Conservation (phyloP, 2,797 vertebrate genomes). For the Hydrocynus forskahlii region DNA sequence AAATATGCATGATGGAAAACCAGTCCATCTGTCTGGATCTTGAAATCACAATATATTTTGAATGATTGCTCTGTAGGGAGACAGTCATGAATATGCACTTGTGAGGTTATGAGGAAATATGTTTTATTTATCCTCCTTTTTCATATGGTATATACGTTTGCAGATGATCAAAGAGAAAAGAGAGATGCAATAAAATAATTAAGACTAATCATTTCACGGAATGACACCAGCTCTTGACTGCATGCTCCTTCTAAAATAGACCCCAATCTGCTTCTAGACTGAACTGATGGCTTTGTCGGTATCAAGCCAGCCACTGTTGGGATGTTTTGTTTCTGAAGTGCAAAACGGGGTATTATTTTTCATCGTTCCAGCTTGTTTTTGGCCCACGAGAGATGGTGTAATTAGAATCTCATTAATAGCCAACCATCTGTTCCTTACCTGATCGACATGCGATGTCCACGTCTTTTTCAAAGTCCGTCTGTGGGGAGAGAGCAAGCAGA, state of each 20-base stretch:
- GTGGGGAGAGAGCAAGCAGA: slow-evolving; percentile 62
- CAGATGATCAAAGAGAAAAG: slow-evolving; percentile 28
- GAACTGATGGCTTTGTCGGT: slow-evolving; percentile 49
- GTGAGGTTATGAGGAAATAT: neutral
- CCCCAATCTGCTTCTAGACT: slow-evolving; percentile 21
- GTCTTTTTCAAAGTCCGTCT: slow-evolving; percentile 99
- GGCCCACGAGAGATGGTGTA: slow-evolving; percentile 45
- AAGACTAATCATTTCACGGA: slow-evolving; percentile 52
- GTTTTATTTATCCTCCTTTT: neutral
- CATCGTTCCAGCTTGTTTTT: slow-evolving; percentile 62
- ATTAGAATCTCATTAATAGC: slow-evolving; percentile 57
- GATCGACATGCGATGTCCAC: slow-evolving; percentile 99
- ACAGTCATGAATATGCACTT: slow-evolving; percentile 29
- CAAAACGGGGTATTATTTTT: slow-evolving; percentile 66
- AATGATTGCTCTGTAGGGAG: slow-evolving; percentile 35
- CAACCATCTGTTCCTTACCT: slow-evolving; percentile 84
- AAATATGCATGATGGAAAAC: neutral
- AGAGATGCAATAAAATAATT: slow-evolving; percentile 43
- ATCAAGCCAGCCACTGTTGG: slow-evolving; percentile 8
- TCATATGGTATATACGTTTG: neutral
- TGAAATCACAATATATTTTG: slow-evolving; percentile 24
- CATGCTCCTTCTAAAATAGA: slow-evolving; percentile 66
- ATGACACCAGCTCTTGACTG: slow-evolving; percentile 62
- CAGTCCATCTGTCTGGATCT: slow-evolving; percentile 3
- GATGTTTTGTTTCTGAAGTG: slow-evolving; percentile 56